These are phyloP conservation scores for Phoxinus dragarum DNA, from an alignment of 2,797 vertebrate genomes.

Conservation along the genomic window DNA sequence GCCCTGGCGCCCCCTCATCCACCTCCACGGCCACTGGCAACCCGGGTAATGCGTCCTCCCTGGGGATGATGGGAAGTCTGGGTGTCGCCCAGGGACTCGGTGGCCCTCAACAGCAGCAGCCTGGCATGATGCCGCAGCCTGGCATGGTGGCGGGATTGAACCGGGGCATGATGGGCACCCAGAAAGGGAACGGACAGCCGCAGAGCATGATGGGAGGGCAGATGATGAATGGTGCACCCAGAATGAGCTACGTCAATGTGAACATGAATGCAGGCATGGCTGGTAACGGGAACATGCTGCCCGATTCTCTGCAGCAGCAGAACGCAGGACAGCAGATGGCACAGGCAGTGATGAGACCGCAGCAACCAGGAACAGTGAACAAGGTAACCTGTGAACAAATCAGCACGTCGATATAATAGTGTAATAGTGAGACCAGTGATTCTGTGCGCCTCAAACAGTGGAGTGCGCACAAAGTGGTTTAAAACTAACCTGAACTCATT, in stretches of 20 bases:
- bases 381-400: slow-evolving; percentile 75
- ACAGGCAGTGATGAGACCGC: slow-evolving; percentile 86
- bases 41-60: slow-evolving; percentile 69
- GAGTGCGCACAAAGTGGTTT: not conserved
- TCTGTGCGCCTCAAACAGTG: not conserved
- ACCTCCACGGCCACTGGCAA: slow-evolving; percentile 75
- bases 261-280: slow-evolving; percentile 87
- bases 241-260: slow-evolving; percentile 87
- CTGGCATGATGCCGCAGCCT: slow-evolving; percentile 81
- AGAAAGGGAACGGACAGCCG: slow-evolving; percentile 83
- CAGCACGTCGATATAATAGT: not conserved
- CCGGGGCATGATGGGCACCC: slow-evolving; percentile 87
- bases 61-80: slow-evolving; percentile 90
- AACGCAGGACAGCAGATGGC: slow-evolving; percentile 83
- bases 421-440: not conserved
- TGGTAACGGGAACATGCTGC: slow-evolving; percentile 84
- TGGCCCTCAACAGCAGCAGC: slow-evolving; percentile 79
- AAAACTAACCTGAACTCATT: not conserved
- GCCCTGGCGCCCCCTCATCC: slow-evolving; percentile 79
- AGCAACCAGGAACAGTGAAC: slow-evolving; percentile 86
- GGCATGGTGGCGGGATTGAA: slow-evolving; percentile 84
- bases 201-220: slow-evolving; percentile 92
- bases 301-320: slow-evolving; percentile 88
- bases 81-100: slow-evolving; percentile 85
- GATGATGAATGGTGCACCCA: slow-evolving; percentile 93